These are phyloP conservation scores for Oreochromis grahami DNA, from an alignment of 2,797 vertebrate genomes.

Conservation along the genomic window DNA sequence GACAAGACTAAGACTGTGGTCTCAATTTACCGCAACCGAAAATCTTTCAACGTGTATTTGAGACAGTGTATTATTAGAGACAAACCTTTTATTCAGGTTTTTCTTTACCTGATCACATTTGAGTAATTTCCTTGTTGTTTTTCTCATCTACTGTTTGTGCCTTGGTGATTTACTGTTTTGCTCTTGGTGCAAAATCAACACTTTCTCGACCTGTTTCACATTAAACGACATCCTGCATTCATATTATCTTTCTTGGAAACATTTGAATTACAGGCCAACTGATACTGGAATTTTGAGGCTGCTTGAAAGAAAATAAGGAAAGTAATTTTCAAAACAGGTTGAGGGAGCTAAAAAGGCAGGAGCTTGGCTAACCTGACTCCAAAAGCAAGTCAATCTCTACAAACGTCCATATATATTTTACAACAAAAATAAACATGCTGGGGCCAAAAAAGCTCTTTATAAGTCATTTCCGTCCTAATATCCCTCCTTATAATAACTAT, in stretches of 20 bases:
- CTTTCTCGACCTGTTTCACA: background rate
- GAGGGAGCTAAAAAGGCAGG: background rate
- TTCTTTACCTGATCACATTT: background rate
- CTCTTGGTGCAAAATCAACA: background rate
- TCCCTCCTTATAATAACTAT: background rate
- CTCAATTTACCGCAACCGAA: conserved; percentile 10
- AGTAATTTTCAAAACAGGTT: background rate
- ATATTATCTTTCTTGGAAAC: background rate
- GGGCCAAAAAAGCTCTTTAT: background rate
- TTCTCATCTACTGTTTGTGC: background rate
- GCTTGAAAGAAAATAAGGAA: background rate
- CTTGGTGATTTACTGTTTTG: background rate
- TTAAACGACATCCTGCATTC: background rate
- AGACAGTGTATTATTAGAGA: conserved; percentile 12
- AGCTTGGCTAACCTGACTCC: background rate
- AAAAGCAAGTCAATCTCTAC: accelerated
- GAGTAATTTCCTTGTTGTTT: background rate
- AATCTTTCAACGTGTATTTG: background rate
- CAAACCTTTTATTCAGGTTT: background rate
- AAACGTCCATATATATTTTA: background rate
- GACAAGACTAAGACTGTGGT: background rate
- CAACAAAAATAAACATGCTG: background rate
- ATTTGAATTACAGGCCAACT: background rate
- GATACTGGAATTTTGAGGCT: background rate
- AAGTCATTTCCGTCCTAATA: background rate